phyloP scores from a whole-genome alignment of 2,797 vertebrate species.

The Cirrhinus mrigala region DNA sequence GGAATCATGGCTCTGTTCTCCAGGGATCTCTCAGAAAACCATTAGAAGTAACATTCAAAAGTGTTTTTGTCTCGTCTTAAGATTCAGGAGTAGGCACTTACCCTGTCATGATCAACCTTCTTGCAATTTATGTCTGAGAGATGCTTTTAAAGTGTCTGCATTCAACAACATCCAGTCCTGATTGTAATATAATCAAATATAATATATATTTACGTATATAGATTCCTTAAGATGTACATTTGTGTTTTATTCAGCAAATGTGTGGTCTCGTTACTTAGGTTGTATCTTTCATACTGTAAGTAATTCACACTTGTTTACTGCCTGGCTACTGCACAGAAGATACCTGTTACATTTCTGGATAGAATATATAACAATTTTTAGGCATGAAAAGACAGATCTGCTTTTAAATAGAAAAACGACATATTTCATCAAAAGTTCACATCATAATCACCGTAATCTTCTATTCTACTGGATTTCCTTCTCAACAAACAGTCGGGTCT shows the following conservation, averaged over 20 bases:
- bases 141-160: conserved; percentile 43
- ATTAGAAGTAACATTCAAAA: conserved; percentile 55
- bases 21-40: conserved; percentile 50
- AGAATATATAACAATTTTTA: conserved; percentile 84
- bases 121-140: conserved; percentile 42
- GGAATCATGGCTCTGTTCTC: conserved; percentile 69
- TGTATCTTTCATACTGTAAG: conserved; percentile 70
- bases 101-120: conserved; percentile 75
- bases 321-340: conserved; percentile 78
- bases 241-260: conserved; percentile 79
- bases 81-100: conserved; percentile 82
- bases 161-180: conserved; percentile 52
- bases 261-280: conserved; percentile 76
- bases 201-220: conserved; percentile 62
- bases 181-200: conserved; percentile 52
- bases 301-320: conserved; percentile 80
- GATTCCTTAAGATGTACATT: conserved; percentile 73
- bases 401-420: conserved; percentile 94
- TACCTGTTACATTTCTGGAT: conserved; percentile 83
- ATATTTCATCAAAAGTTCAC: conserved; percentile 97
- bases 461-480: conserved; percentile 95
- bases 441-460: conserved; percentile 92
- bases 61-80: conserved; percentile 43
- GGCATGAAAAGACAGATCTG: conserved; percentile 88
- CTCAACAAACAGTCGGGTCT: conserved; percentile 90